A percentile compares a stretch with the other conserved stretches of the same genome.
These are phyloP conservation scores for Marmota monax DNA, from an alignment of 2,113 vertebrate genomes.

Conservation along the genomic window DNA sequence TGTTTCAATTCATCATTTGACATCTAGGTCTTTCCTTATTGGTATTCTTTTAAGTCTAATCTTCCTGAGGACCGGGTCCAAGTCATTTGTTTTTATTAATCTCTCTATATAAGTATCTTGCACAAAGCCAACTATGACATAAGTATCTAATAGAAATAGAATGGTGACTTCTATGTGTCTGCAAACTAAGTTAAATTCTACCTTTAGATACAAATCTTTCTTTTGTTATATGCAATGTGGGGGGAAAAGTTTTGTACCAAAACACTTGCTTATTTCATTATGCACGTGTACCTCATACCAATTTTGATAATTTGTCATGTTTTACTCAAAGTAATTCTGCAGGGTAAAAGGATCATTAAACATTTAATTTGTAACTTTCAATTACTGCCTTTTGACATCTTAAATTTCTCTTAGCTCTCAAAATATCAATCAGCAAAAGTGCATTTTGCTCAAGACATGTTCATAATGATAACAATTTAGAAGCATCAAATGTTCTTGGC, in stretches of 20 bases:
- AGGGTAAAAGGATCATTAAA: slow-evolving; percentile 39
- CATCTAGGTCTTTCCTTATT: not conserved
- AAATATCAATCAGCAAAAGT: slow-evolving; percentile 46
- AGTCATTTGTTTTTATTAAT: slow-evolving; percentile 1
- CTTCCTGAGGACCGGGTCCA: not conserved
- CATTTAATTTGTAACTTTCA: slow-evolving; percentile 60
- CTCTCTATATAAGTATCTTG: not conserved
- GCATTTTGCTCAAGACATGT: not conserved
- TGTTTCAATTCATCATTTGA: not conserved
- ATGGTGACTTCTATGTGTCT: not conserved
- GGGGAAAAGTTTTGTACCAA: not conserved
- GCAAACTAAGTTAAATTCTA: not conserved
- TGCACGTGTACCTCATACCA: not conserved
- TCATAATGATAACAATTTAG: slow-evolving; percentile 27
- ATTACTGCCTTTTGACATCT: slow-evolving; percentile 62
- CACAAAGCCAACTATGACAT: not conserved
- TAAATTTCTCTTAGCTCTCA: slow-evolving; percentile 58
- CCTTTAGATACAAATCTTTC: not conserved
- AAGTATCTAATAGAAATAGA: not conserved
- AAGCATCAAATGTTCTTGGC: slow-evolving; percentile 46
- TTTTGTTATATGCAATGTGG: not conserved
- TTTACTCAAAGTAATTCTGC: slow-evolving; percentile 40
- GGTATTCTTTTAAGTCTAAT: not conserved
- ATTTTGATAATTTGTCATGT: slow-evolving; percentile 55
- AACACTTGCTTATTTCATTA: slow-evolving; percentile 26